Conservation (phyloP, 2,797 vertebrate genomes). For the Tapera naevia region DNA sequence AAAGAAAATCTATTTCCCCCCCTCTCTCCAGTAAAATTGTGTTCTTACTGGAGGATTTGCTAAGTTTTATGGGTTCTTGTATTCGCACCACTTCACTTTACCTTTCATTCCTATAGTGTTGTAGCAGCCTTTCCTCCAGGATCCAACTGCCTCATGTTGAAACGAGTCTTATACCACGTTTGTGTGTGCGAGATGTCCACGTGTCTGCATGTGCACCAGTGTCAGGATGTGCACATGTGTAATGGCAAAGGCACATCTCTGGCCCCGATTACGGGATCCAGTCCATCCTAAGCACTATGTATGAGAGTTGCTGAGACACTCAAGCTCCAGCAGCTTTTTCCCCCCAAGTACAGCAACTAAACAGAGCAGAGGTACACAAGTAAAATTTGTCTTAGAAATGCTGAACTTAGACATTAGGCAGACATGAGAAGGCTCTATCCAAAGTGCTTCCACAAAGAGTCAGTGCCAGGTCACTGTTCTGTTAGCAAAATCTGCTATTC, state of each 20-base stretch:
- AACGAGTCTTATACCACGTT: not conserved
- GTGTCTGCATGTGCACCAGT: not conserved
- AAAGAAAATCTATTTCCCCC: constrained; percentile 51
- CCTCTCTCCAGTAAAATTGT: constrained; percentile 44
- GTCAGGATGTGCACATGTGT: not conserved
- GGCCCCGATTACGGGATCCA: not conserved
- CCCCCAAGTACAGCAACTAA: not conserved
- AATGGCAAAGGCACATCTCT: not conserved
- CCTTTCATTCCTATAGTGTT: constrained; percentile 6
- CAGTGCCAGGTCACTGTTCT: not conserved
- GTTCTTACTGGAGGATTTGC: constrained; percentile 41
- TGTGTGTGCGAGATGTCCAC: not conserved
- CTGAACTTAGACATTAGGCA: not conserved
- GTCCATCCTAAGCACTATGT: not conserved
- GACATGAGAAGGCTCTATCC: not conserved
- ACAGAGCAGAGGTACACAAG: not conserved
- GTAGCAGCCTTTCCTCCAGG: not conserved
- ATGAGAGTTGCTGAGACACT: not conserved
- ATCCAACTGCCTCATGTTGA: not conserved
- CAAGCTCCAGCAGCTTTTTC: not conserved
- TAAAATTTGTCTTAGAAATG: not conserved
- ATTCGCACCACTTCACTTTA: constrained; percentile 24
- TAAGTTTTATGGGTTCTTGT: constrained; percentile 51
- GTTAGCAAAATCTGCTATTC: not conserved
- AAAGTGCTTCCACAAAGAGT: not conserved